phyloP scores from a whole-genome alignment of 2,797 vertebrate genomes.

The Leucoraja ocellata region DNA sequence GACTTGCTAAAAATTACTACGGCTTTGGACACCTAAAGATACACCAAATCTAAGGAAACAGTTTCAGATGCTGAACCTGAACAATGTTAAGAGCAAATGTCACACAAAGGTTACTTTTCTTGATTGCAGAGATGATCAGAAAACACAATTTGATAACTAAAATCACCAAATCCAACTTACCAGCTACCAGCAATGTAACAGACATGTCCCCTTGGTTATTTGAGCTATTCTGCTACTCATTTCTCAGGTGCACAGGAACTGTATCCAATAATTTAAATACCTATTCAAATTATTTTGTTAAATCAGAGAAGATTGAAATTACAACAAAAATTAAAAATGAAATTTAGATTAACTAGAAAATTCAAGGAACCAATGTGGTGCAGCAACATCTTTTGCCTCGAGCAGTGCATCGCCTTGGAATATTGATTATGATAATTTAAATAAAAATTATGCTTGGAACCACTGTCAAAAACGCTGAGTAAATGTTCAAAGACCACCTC shows the following conservation, averaged over 20 bases:
- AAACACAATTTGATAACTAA: neutral
- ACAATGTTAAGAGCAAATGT: neutral
- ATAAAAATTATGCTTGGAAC: neutral
- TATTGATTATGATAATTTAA: neutral
- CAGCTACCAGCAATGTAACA: neutral
- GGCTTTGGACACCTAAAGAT: neutral
- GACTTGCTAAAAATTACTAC: neutral
- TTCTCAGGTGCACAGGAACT: neutral
- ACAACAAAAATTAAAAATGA: neutral
- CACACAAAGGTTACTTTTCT: neutral
- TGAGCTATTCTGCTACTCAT: neutral
- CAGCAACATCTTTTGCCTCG: neutral
- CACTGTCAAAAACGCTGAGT: neutral
- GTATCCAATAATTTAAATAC: neutral
- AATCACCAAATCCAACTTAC: neutral
- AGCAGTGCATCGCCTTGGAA: neutral
- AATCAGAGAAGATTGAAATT: neutral
- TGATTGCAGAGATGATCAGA: neutral
- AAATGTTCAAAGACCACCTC: neutral
- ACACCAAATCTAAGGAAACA: neutral
- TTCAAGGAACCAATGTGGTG: too few species aligned
- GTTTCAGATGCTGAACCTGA: neutral
- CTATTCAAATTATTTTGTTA: neutral
- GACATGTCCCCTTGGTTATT: neutral
- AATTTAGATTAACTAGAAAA: neutral